Percentiles rank a stretch among this genome's conserved stretches.
Evolutionary conservation across 2,888 invertebrate genomes (phyloP).

Genomic region (Drosophila borealis): DNA sequence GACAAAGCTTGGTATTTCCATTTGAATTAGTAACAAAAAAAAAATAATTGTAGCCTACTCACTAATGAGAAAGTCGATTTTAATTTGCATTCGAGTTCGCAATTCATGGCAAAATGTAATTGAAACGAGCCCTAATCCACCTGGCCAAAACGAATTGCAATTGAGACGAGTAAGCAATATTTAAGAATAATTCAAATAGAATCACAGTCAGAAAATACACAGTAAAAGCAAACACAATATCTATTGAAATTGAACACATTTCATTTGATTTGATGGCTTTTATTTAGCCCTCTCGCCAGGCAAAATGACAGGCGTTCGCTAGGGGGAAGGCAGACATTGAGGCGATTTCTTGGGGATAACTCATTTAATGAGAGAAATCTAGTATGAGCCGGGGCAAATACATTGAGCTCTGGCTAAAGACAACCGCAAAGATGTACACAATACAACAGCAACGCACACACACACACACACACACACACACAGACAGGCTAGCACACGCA

Average conservation of each 20-base stretch:
- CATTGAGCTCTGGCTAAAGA: slow-evolving; percentile 25
- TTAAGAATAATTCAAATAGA: slow-evolving; percentile 68
- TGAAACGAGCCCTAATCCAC: slow-evolving; percentile 50
- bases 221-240: slow-evolving; percentile 20
- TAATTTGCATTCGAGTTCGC: slow-evolving; percentile 35
- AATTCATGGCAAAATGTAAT: slow-evolving; percentile 39
- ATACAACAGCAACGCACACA: slow-evolving; percentile 6
- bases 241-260: slow-evolving; percentile 47
- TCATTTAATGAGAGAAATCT: slow-evolving; percentile 75
- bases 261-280: slow-evolving; percentile 69
- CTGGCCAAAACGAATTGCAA: slow-evolving; percentile 26
- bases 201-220: slow-evolving; percentile 8
- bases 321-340: slow-evolving; percentile 14
- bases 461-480: background rate
- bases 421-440: slow-evolving; percentile 30
- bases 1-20: no score
- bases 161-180: slow-evolving; percentile 65
- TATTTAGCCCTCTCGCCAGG: slow-evolving; percentile 38
- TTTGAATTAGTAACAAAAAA: background rate
- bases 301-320: background rate
- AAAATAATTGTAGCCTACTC: no score
- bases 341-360: slow-evolving; percentile 64
- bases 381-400: slow-evolving; percentile 55
- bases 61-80: slow-evolving; percentile 10
- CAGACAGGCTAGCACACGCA: background rate